Percentiles rank a stretch among this genome's conserved stretches.
phyloP scores from a whole-genome alignment of 2,113 vertebrate genomes.

The Polypterus bichir region DNA sequence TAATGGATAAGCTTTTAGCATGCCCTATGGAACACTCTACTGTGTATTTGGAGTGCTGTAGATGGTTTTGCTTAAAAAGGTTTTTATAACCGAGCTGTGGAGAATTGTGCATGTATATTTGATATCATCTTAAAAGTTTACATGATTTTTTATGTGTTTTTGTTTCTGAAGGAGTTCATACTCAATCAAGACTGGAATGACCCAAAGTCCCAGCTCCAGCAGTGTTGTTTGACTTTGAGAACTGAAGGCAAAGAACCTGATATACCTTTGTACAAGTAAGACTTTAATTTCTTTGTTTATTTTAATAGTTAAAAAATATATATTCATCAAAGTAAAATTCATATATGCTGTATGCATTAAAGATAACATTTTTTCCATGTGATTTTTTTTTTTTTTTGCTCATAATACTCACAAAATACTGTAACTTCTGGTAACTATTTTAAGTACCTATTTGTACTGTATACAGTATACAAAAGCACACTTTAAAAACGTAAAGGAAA shows the following conservation, averaged over 20 bases:
- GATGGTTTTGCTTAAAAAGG: constrained; percentile 47
- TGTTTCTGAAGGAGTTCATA: constrained; percentile 79
- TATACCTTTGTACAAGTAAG: constrained; percentile 96
- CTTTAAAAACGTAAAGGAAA: too few species aligned
- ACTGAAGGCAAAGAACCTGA: constrained; percentile 96
- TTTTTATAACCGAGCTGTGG: constrained; percentile 27
- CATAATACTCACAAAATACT: not conserved
- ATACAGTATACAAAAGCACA: too few species aligned
- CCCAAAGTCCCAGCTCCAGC: constrained; percentile 96
- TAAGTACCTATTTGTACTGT: too few species aligned
- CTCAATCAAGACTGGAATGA: constrained; percentile 98
- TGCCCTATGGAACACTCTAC: constrained; percentile 9
- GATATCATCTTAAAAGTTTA: not conserved
- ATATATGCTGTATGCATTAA: not conserved
- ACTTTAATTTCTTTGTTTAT: constrained; percentile 6
- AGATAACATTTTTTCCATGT: not conserved
- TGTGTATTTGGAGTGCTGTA: constrained; percentile 34
- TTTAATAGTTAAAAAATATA: too few species aligned
- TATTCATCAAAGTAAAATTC: not conserved
- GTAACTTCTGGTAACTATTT: too few species aligned
- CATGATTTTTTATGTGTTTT: constrained; percentile 9
- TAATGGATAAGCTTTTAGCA: too few species aligned
- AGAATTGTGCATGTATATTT: not conserved
- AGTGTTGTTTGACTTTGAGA: constrained; percentile 89
- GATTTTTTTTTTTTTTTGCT: not conserved